Base-by-base conservation (phyloP, 2,888 invertebrate species). In the Dione vanillae region DNA sequence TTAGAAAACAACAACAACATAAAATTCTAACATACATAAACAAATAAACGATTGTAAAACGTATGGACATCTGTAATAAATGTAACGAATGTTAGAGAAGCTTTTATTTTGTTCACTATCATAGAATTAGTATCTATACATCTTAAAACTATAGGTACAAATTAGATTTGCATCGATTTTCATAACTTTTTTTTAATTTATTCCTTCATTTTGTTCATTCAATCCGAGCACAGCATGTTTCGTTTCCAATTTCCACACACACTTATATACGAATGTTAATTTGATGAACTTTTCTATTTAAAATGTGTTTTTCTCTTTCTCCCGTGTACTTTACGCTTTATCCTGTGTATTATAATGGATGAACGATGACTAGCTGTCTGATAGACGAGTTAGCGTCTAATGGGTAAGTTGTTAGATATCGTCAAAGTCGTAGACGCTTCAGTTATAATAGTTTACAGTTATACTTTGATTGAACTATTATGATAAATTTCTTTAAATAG, bases 311-410 rank as follows among this genome's bases (percentile, higher is more conserved):
- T 90, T 85, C 91, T 85, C 16, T 92, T 89, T 90, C 89, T 89
- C 89, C 89, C 90, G 84, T 88, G 83, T 89, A 88, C 77, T 88
- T 89, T 81, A 85, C 86, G 91, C 90, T 91, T 92, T 83, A 87
- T 84, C 90, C 88, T 85, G 83, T 88, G 85, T 89, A 83, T 84
- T 87, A 79, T 89, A 82, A 82, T 82, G 92, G 91, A 90, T 80
- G 82, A 83, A 85, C 81, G 80, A 79, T 80, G 77, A 85, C 83
- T 91, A 97, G 97, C 96, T 96, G 96, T 96, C 95, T 97, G 94
- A 96, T 96, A 94, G 96, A 96, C 94, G 96, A 97, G 94, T 94
- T 96, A 94, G 95, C 96, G 85, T 95, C 95, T 85, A 95, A 95
- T 93, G 96, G 96, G 96, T 96, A 96, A 96, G 96, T 96, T 79